Evolutionary conservation across 2,797 vertebrate species (phyloP), one percentile per base, ranked within the genome.

Genomic region (Eidolon dupreanum): DNA sequence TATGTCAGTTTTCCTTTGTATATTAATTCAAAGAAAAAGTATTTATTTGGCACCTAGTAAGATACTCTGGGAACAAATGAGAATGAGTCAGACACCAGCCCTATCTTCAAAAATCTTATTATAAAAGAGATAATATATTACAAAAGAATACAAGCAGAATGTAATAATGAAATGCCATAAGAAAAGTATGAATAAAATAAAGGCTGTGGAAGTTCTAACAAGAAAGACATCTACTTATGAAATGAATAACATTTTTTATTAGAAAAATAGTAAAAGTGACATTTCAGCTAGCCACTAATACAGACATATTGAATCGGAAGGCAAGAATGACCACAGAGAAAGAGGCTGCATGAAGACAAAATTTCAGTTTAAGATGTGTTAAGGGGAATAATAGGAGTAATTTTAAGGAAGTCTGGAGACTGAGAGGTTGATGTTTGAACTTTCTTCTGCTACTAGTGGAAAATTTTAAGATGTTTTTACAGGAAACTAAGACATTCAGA

Each of bases 161-260:
- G 2, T 26, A 75, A 49, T 81, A 59, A 59, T 59, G 19, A 96
- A 94, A 53, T 93, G 22, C 17, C 31, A 49, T 26, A 26, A 92
- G 19, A 73, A 82, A 92, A 79, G 12, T 36, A 53, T 74, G 66
- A 83, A 88, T 95, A 68, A 78, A 89, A 90, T 33, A 87, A 74
- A 75, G 20, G 8, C 26, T 68, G 6, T 31, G 31, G 63, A 26
- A 36, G 3, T 83, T 83, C 15, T n/a, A 96, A 55, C 41, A n/a
- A 1, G 11, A 20, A 6, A 82, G 10, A 17, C 4, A 63, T 63
- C n/a, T 65, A 38, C 38, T 93, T 87, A 17, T 24, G 17, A 1
- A 20, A 87, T 49, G 0, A 83, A 46, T 36, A 87, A 13, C 1
- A 55, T 17, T n/a, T 89, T 66, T 63, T 61, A 36, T 83, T 89